A percentile compares a stretch with the other conserved stretches of the same genome.
Conservation (phyloP, 2,113 vertebrate species). For the Malaclemys terrapin region DNA sequence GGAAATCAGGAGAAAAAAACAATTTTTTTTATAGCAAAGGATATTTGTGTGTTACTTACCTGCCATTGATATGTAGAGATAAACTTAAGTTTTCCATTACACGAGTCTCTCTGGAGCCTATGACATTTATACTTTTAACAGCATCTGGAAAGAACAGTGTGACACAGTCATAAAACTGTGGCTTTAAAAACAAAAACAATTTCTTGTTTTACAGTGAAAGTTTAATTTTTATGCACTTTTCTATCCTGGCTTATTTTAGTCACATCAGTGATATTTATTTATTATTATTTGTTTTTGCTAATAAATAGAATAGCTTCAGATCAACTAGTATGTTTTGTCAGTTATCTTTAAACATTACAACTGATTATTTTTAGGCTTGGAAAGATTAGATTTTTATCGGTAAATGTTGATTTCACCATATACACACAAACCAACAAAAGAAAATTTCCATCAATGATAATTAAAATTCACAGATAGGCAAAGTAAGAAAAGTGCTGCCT, state of each 20-base stretch:
- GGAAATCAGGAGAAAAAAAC: neutral
- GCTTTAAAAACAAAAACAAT: rapidly evolving
- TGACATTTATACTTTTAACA: conserved; percentile 84
- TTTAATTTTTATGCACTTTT: neutral
- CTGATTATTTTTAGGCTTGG: neutral
- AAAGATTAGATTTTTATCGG: neutral
- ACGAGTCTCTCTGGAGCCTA: conserved; percentile 78
- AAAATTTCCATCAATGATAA: neutral
- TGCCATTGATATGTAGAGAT: conserved; percentile 88
- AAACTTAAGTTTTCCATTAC: conserved; percentile 83
- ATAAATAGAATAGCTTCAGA: rapidly evolving
- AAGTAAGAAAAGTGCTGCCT: neutral
- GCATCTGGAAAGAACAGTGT: conserved; percentile 78
- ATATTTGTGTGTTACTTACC: conserved; percentile 78
- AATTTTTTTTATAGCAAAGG: neutral
- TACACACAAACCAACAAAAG: neutral
- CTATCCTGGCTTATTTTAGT: neutral
- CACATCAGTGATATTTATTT: neutral
- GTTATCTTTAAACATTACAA: neutral
- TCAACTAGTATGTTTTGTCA: neutral
- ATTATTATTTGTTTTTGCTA: neutral
- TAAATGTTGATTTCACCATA: neutral
- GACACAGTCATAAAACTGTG: neutral
- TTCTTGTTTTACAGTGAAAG: neutral
- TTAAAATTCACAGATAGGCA: neutral